Conservation (phyloP, 2,113 vertebrate genomes). For the Terrapene triunguis region DNA sequence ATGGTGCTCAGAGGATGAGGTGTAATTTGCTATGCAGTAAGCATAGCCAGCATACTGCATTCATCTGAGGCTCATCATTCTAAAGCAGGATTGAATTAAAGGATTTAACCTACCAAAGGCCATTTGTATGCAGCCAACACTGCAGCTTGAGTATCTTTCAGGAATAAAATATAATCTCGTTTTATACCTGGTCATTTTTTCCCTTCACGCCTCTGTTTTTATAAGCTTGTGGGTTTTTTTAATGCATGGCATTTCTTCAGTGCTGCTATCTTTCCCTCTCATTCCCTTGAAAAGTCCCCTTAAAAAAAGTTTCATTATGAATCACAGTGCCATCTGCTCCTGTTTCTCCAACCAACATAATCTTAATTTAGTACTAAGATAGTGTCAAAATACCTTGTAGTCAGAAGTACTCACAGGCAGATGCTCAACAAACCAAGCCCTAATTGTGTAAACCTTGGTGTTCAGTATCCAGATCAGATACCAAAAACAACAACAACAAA, state of each 20-base stretch:
- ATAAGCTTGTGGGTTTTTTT: neutral
- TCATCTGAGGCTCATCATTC: neutral
- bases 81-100: conserved; percentile 28
- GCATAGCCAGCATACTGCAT: neutral
- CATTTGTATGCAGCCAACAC: neutral
- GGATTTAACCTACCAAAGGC: neutral
- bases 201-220: neutral
- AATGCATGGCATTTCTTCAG: neutral
- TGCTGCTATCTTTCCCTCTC: neutral
- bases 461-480: neutral
- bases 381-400: neutral
- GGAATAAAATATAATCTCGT: neutral
- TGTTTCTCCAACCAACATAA: neutral
- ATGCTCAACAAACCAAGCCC: neutral
- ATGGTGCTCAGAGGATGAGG: neutral
- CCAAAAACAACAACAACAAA: neutral
- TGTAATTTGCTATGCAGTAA: neutral
- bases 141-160: neutral
- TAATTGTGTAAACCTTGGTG: neutral
- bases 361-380: neutral
- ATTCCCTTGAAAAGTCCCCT: neutral
- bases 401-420: neutral
- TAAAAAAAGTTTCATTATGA: neutral
- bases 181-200: neutral
- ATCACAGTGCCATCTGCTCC: neutral